phyloP scores from a whole-genome alignment of 2,888 invertebrate species.

The Troides aeacus region DNA sequence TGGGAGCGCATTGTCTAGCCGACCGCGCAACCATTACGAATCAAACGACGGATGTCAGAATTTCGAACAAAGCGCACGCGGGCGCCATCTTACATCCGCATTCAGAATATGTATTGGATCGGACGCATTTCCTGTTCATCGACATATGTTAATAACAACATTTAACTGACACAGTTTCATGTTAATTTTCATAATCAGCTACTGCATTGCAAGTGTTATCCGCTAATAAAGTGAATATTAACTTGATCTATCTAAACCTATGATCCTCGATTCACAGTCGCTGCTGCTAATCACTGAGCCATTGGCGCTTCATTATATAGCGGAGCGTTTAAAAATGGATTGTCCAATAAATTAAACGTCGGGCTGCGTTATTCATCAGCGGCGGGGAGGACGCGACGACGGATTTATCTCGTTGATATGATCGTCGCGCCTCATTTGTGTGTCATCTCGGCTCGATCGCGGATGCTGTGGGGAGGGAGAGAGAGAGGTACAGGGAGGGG shows the following conservation, averaged over 20 bases:
- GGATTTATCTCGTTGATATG: conserved; percentile 35
- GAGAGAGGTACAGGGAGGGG: too few relatives aligned
- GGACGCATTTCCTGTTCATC: conserved; percentile 17
- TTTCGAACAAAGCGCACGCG: conserved; percentile 8
- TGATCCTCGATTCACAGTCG: too few relatives aligned
- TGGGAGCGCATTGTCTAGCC: conserved; percentile 38
- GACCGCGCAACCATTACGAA: conserved; percentile 37
- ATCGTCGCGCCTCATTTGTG: conserved; percentile 32
- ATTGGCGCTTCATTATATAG: too few relatives aligned
- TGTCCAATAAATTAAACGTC: conserved; percentile 10
- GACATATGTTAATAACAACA: not conserved
- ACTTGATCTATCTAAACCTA: too few relatives aligned
- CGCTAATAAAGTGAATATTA: too few relatives aligned
- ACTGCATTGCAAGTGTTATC: too few relatives aligned
- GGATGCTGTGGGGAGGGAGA: not conserved
- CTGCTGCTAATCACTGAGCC: too few relatives aligned
- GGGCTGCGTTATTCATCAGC: conserved; percentile 21
- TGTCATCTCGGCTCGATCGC: conserved; percentile 30
- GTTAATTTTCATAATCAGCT: too few relatives aligned
- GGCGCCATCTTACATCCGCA: conserved; percentile 23
- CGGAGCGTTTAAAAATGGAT: too few relatives aligned
- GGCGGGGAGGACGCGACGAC: conserved; percentile 18
- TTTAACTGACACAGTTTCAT: too few relatives aligned
- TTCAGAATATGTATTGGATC: conserved; percentile 3
- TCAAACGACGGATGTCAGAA: conserved; percentile 16